Conservation (phyloP, 2,113 vertebrate species). For the Anarhynchus alexandrinus region DNA sequence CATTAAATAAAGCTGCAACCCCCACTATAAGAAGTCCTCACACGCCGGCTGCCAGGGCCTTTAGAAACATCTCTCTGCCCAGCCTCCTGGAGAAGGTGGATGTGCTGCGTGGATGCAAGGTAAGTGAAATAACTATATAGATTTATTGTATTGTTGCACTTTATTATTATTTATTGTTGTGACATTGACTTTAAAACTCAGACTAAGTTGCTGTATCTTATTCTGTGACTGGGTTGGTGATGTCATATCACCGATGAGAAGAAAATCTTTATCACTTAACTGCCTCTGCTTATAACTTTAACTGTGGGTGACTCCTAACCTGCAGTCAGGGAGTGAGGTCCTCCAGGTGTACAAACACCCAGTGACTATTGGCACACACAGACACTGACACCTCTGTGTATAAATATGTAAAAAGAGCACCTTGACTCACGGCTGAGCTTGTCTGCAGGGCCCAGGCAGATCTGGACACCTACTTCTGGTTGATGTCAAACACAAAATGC, state of each 20-base stretch:
- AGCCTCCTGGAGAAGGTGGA: neutral
- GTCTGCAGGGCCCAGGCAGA: neutral
- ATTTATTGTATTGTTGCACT: neutral
- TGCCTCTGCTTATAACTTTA: neutral
- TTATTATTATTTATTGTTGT: too few species aligned
- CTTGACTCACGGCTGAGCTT: fast-evolving
- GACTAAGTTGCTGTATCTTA: neutral
- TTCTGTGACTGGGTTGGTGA: neutral
- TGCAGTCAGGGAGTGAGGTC: neutral
- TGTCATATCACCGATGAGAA: neutral
- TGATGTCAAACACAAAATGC: neutral
- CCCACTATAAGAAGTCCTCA: neutral
- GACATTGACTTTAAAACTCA: neutral
- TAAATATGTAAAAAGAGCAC: neutral
- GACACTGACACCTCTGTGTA: fast-evolving
- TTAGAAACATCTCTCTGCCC: neutral
- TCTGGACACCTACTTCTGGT: neutral
- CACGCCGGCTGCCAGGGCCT: neutral
- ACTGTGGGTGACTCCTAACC: neutral
- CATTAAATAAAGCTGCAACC: neutral
- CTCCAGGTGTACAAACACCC: neutral
- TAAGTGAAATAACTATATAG: too few species aligned
- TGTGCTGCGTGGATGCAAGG: neutral
- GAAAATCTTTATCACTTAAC: neutral
- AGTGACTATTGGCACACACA: neutral